Base-by-base conservation (phyloP, 2,113 vertebrate species). In the Abramis brama region DNA sequence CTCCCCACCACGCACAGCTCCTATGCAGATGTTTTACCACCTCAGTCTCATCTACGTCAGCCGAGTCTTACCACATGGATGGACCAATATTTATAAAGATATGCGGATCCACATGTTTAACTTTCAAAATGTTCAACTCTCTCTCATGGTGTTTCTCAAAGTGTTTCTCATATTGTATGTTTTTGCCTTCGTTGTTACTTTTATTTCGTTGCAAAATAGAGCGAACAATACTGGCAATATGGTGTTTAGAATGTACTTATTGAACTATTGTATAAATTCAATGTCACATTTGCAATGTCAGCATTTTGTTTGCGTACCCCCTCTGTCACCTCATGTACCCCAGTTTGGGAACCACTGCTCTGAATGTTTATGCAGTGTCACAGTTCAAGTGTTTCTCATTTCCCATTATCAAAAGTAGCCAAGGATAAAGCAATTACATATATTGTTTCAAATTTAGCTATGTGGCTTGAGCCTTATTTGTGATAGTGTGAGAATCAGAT, bases 401-500 rank as follows among this genome's bases (percentile, higher is more conserved):
- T 2, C 39, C 23, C 21, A 6, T 25, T 23, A 21, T 52, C n/a
- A 52, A 52, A 8, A 27, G 17, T 2, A 76, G 47, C 47, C 25
- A 23, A 30, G 25, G 17, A 11, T 76, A 30, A 55, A 76, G 45
- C 25, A 50, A 27, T 52, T 47, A 27, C 47, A 74, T 50, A 21
- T 25, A 76, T 27, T 19, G n/a, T 50, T n/a, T n/a, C 47, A 75
- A 47, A 47, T 75, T 27, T 27, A 76, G 39, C 5, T 55, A 33
- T 33, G 15, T 10, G 7, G 27, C 4, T 11, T 77, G 17, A 17
- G 75, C 13, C n/a, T 55, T 27, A 30, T 33, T 36, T 55, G 75
- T 30, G 75, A 77, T 55, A 27, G 12, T 30, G 45, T 76, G 47
- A 52, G 74, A 76, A 76, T 55, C 74, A 30, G 47, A 55, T 76